Conservation (phyloP, 2,113 vertebrate species). For the Geococcyx californianus region DNA sequence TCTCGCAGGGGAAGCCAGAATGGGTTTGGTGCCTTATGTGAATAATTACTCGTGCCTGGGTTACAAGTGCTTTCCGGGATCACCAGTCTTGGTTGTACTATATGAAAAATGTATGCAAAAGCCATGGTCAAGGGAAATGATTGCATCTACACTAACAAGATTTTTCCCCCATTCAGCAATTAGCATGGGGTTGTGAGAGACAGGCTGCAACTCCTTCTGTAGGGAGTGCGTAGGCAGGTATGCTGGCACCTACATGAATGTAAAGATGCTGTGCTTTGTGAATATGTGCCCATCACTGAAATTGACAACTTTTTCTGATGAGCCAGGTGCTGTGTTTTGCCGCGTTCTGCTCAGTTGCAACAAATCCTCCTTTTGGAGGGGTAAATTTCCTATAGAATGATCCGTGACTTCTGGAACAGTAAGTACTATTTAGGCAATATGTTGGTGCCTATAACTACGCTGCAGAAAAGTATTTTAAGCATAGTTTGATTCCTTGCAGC, state of each 20-base stretch:
- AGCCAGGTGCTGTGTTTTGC: conserved; percentile 10
- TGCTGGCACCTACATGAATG: background rate
- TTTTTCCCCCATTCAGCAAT: background rate
- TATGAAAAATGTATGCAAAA: background rate
- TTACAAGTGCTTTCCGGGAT: conserved; percentile 2
- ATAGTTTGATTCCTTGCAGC: background rate
- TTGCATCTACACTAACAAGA: background rate
- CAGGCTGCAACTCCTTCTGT: background rate
- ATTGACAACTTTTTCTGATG: conserved; percentile 36
- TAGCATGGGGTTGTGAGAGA: background rate
- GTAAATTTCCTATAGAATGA: background rate
- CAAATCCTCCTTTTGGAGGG: conserved; percentile 5
- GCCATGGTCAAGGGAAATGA: background rate
- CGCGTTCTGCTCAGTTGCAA: conserved; percentile 22
- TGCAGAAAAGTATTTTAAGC: background rate
- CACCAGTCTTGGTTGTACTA: background rate
- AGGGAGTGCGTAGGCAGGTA: background rate
- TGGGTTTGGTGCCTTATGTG: background rate
- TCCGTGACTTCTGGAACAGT: conserved; percentile 9
- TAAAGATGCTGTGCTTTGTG: background rate
- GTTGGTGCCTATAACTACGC: background rate
- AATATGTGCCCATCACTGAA: background rate
- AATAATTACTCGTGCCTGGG: background rate
- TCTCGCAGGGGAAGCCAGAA: conserved; percentile 1
- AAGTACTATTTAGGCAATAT: background rate